phyloP scores from a whole-genome alignment of 1,140 invertebrate species.

The Papilio aristodemus region DNA sequence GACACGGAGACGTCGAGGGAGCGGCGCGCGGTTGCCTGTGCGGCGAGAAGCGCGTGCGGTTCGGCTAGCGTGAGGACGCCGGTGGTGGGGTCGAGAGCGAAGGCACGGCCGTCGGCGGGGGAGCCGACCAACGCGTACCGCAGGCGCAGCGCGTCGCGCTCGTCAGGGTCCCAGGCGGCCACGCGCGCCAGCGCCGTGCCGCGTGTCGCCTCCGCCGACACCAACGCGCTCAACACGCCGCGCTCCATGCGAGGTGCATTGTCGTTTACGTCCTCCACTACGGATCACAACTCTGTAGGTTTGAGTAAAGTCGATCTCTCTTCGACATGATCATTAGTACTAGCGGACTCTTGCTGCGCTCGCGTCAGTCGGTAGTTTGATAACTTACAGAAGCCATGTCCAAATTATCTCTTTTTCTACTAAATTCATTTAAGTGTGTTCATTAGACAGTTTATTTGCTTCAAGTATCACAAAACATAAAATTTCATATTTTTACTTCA shows the following conservation, averaged over 20 bases:
- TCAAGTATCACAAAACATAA: no score
- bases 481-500: no score
- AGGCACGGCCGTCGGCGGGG: conserved; percentile 89
- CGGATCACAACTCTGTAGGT: not conserved
- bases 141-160: conserved; percentile 86
- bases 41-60: conserved; percentile 73
- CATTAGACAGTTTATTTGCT: no score
- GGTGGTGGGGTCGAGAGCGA: conserved; percentile 85
- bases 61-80: conserved; percentile 85
- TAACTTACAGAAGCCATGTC: no score
- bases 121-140: conserved; percentile 92
- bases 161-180: conserved; percentile 92
- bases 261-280: conserved; percentile 93
- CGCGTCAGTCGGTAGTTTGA: no score
- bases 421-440: no score
- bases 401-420: no score
- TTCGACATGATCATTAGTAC: no score
- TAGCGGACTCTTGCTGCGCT: no score
- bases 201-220: conserved; percentile 90
- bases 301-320: no score
- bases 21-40: conserved; percentile 64
- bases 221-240: conserved; percentile 83
- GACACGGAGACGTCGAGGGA: conserved; percentile 92
- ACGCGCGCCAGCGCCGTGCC: conserved; percentile 93
- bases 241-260: conserved; percentile 92